Percentiles rank a stretch among this genome's conserved stretches.
Conservation (phyloP, 2,113 vertebrate species). For the Caranx melampygus region DNA sequence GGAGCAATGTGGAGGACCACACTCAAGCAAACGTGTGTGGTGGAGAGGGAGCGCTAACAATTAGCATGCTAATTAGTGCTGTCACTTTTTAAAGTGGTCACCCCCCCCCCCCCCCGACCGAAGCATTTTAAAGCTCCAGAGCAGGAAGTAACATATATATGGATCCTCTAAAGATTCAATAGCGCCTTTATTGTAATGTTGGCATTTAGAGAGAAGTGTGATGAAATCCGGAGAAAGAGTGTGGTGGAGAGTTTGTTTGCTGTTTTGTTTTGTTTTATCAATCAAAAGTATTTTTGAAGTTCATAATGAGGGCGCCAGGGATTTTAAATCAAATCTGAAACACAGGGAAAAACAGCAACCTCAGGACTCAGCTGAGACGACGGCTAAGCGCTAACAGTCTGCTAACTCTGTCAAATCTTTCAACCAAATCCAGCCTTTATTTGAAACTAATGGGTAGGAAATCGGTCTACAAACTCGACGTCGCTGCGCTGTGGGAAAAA, state of each 20-base stretch:
- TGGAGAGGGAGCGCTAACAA: constrained; percentile 2
- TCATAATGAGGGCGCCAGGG: constrained; percentile 57
- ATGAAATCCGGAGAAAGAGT: constrained; percentile 73
- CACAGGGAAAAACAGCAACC: constrained; percentile 2
- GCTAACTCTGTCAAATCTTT: neutral
- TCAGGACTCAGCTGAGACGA: neutral
- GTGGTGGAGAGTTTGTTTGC: constrained; percentile 27
- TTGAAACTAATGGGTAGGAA: constrained; percentile 33
- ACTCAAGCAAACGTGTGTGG: neutral
- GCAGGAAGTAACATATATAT: constrained; percentile 14
- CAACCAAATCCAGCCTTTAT: neutral
- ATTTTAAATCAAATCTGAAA: constrained; percentile 37
- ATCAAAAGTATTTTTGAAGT: constrained; percentile 48
- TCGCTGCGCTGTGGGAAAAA: constrained; percentile 26
- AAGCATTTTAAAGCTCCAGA: neutral
- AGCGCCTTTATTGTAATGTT: constrained; percentile 56
- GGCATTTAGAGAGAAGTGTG: constrained; percentile 55
- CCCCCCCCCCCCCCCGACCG: neutral
- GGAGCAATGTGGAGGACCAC: constrained; percentile 53
- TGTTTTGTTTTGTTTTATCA: constrained; percentile 18
- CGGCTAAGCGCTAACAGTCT: neutral
- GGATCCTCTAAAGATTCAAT: constrained; percentile 39
- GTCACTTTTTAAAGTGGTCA: constrained; percentile 30
- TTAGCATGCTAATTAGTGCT: constrained; percentile 45
- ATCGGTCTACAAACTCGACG: constrained; percentile 24